Evolutionary conservation across 2,797 vertebrate genomes (phyloP).

Genomic region (Paedocypris micromegethes): DNA sequence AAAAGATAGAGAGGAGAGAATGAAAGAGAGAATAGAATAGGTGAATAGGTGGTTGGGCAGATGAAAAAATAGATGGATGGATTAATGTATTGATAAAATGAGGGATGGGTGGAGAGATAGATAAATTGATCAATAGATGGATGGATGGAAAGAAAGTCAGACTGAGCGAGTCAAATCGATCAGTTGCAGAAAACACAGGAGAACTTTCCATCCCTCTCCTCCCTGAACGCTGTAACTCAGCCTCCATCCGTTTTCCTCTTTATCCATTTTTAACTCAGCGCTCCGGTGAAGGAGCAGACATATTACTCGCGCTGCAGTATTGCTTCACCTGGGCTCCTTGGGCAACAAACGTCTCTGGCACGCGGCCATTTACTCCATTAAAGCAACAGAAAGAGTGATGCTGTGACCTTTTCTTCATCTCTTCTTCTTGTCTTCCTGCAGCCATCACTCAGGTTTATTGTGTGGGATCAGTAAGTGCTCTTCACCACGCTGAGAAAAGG

Average conservation of each 20-base stretch:
- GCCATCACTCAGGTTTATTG: conserved; percentile 49
- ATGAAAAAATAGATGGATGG: too few species aligned
- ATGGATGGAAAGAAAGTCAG: too few species aligned
- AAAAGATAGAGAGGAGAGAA: too few species aligned
- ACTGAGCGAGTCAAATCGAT: too few species aligned
- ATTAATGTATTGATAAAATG: too few species aligned
- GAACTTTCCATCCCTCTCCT: conserved; percentile 26
- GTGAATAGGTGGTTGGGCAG: too few species aligned
- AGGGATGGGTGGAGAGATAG: too few species aligned
- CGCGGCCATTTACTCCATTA: conserved; percentile 61
- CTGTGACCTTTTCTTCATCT: conserved; percentile 62
- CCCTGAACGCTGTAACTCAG: conserved; percentile 36
- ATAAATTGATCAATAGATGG: too few species aligned
- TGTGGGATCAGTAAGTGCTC: conserved; percentile 41
- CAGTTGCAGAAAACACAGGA: too few species aligned
- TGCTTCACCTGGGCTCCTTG: conserved; percentile 58
- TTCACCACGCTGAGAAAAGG: conserved; percentile 29
- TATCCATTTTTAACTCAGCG: conserved; percentile 22
- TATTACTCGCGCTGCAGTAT: conserved; percentile 57
- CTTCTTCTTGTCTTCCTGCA: conserved; percentile 45
- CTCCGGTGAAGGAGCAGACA: conserved; percentile 34
- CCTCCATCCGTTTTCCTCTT: too few species aligned
- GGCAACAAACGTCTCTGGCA: conserved; percentile 54
- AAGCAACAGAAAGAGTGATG: conserved; percentile 61
- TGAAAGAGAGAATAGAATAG: too few species aligned